These are phyloP conservation scores for Pyxicephalus adspersus DNA, from an alignment of 2,113 vertebrate genomes.

Conservation along the genomic window DNA sequence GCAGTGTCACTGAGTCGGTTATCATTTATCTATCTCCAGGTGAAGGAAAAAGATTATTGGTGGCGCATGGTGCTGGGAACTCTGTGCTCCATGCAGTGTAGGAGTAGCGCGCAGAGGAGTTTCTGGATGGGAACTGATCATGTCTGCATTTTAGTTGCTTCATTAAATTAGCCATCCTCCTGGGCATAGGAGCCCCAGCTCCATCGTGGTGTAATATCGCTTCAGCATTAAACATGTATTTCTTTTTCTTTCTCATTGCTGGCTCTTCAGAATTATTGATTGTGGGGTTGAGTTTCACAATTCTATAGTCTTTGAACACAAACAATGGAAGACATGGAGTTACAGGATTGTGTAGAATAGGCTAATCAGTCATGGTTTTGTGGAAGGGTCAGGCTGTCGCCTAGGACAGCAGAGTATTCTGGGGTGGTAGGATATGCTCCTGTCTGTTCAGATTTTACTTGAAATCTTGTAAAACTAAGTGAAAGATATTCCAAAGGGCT, in stretches of 20 bases:
- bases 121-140: constrained; percentile 6
- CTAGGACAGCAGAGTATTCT: too few relatives aligned
- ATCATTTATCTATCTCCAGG: background rate
- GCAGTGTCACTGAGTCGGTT: background rate
- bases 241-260: background rate
- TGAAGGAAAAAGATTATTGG: background rate
- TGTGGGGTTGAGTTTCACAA: constrained; percentile 19
- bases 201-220: background rate
- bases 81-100: background rate
- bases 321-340: background rate
- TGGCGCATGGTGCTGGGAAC: background rate
- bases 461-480: too few relatives aligned
- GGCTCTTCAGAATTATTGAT: constrained; percentile 3
- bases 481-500: too few relatives aligned
- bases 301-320: constrained; percentile 5
- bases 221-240: background rate
- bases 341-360: background rate
- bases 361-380: too few relatives aligned
- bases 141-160: constrained; percentile 36
- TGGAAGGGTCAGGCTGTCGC: too few relatives aligned
- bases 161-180: background rate
- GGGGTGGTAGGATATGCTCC: too few relatives aligned
- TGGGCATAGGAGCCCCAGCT: background rate
- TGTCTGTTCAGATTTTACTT: too few relatives aligned
- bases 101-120: background rate